Base-by-base conservation (phyloP, 2,888 invertebrate species). In the Gryllus longicercus region DNA sequence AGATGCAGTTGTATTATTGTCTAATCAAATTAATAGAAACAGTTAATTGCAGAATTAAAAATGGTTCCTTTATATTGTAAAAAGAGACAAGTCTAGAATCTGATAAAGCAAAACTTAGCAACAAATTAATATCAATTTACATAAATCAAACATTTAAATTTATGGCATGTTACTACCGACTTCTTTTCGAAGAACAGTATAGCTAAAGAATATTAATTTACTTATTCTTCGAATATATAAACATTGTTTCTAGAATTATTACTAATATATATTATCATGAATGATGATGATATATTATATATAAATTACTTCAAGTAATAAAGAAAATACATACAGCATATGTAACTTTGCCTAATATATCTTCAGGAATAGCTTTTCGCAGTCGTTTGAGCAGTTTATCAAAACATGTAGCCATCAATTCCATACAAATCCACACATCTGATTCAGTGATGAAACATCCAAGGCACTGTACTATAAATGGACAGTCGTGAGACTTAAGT, bases 381-480 rank as follows among this genome's bases (percentile, higher is more conserved):
- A 95, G 90, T 84, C 93, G 89, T 87, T 96, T 97, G 82, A 98
- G 90, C 85, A 99, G 89, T 89, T 99, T 99, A 87, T 99, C 99
- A 86, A 99, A 95, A 88, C 99, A 99, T 25, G 98, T 97, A 18
- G 97, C 94, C 99, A 99, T 99, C 84, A 99, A 90, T 89, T 99
- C 99, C 99, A 99, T 99, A 87, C 99, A 99, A 86, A 99, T 99
- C 97, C 99, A 99, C 0, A 99, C 98, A 87, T 99, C 98, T 1
- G 96, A 94, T 86, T 96, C 96, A 0, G 96, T 97, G 80, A 99
- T 97, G 88, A 99, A 98, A 89, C 97, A 98, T 75, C 99, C 99
- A 85, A 97, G 91, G 87, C 98, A 99, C 86, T 96, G 93, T 84
- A 99, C 99, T 84, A 99, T 99, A 88, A 95, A 98, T 74, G 95